Percentiles rank a stretch among this genome's conserved stretches.
These are phyloP conservation scores for Pollenia griseotomentosa DNA, from an alignment of 2,888 invertebrate species.

Conservation along the genomic window DNA sequence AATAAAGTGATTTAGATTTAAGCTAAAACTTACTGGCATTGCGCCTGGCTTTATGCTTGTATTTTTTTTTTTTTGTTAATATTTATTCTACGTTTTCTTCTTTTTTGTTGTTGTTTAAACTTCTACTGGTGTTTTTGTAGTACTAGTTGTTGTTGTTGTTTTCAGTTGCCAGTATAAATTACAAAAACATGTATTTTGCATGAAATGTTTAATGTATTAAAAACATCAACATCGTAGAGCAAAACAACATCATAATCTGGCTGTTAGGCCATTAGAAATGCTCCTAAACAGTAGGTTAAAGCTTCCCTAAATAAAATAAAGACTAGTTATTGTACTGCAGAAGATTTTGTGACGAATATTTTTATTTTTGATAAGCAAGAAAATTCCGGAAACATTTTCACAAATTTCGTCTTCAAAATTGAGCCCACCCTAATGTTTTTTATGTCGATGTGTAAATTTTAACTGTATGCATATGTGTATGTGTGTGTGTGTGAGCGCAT, in stretches of 20 bases:
- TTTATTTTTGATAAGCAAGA: no score
- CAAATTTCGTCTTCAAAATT: no score
- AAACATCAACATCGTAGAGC: slow-evolving; percentile 9
- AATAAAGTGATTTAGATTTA: slow-evolving; percentile 63
- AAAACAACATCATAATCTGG: not conserved
- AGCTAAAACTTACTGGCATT: slow-evolving; percentile 55
- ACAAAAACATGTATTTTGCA: slow-evolving; percentile 53
- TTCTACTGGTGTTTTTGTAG: slow-evolving; percentile 15
- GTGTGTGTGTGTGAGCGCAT: slow-evolving; percentile 8
- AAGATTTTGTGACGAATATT: no score
- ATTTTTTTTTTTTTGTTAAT: not conserved
- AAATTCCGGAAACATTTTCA: no score
- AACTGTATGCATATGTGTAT: slow-evolving; percentile 39
- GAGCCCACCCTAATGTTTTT: no score
- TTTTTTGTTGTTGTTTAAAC: slow-evolving; percentile 25
- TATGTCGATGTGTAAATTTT: not conserved
- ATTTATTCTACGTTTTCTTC: not conserved
- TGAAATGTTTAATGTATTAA: slow-evolving; percentile 53
- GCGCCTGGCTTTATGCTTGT: slow-evolving; percentile 53
- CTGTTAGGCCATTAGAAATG: slow-evolving; percentile 9
- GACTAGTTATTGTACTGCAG: no score
- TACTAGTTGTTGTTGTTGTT: slow-evolving; percentile 7
- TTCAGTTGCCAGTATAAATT: slow-evolving; percentile 50
- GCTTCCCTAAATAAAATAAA: not conserved
- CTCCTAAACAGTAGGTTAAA: not conserved